Conservation (phyloP, 2,113 vertebrate species). For the Microcebus griseorufus region DNA sequence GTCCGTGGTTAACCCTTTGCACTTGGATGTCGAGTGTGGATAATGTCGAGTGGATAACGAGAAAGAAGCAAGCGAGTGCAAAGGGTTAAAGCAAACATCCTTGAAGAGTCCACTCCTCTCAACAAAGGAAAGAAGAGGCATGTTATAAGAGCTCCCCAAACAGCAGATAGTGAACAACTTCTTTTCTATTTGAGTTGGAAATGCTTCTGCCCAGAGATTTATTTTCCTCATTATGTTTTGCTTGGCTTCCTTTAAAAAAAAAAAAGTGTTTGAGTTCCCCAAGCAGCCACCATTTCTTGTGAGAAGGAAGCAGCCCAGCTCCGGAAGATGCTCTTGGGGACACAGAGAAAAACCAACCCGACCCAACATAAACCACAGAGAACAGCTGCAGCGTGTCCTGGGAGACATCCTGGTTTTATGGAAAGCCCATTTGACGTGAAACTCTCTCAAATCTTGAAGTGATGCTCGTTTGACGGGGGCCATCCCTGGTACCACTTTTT, state of each 20-base stretch:
- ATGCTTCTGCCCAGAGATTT: background rate
- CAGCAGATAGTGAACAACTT: background rate
- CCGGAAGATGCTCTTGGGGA: background rate
- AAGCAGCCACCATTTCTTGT: background rate
- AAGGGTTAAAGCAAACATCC: background rate
- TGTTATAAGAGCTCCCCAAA: background rate
- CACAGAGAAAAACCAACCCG: background rate
- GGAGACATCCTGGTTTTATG: background rate
- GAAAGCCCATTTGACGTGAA: background rate
- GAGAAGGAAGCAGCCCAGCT: background rate
- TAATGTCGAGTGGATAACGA: too few species aligned
- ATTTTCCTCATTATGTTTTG: background rate
- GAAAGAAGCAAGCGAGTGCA: too few species aligned
- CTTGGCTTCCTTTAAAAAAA: background rate
- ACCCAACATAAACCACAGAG: background rate
- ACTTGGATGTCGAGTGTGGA: too few species aligned
- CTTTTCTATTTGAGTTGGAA: background rate
- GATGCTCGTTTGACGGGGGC: background rate
- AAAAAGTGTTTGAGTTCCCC: background rate
- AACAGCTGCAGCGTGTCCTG: rapidly evolving
- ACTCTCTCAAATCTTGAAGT: background rate
- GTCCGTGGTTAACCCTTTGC: background rate
- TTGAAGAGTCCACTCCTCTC: background rate
- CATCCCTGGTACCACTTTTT: background rate
- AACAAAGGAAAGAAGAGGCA: background rate